Conservation (phyloP, 2,888 invertebrate species). For the Heliconius charithonia region DNA sequence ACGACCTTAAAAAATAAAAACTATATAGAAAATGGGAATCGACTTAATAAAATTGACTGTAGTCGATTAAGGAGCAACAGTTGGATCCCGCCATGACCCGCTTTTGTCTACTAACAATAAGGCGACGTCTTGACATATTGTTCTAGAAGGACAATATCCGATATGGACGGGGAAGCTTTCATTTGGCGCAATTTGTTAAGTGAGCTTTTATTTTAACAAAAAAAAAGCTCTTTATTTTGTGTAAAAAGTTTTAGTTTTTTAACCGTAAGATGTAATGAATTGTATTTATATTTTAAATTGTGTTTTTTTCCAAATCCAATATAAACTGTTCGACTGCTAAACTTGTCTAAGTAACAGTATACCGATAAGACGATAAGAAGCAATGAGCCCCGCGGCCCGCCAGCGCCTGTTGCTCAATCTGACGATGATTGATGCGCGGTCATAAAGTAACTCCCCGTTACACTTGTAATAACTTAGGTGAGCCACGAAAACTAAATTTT, state of each 20-base stretch:
- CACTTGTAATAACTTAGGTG: conserved; percentile 2
- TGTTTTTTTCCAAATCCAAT: too few species aligned
- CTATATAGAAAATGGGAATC: too few species aligned
- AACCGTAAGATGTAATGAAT: background rate
- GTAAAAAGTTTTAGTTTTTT: background rate
- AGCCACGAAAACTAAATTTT: background rate
- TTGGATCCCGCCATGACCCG: conserved; percentile 18
- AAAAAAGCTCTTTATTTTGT: conserved; percentile 5
- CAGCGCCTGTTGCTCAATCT: conserved; percentile 5
- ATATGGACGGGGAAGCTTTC: conserved; percentile 14
- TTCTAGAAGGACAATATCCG: conserved; percentile 21
- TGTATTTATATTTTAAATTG: background rate
- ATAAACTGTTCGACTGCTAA: too few species aligned
- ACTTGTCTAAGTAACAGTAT: too few species aligned
- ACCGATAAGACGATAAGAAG: conserved; percentile 8
- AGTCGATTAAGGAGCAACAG: conserved; percentile 22
- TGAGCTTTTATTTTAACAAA: background rate
- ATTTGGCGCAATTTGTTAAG: conserved; percentile 20
- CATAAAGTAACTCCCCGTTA: background rate
- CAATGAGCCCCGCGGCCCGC: conserved; percentile 9
- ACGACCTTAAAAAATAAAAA: too few species aligned
- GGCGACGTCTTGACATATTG: conserved; percentile 20
- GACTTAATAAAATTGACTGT: background rate
- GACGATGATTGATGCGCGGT: conserved; percentile 15
- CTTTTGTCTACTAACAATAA: conserved; percentile 9